Conservation (phyloP, 2,113 vertebrate genomes). For the Upupa epops region DNA sequence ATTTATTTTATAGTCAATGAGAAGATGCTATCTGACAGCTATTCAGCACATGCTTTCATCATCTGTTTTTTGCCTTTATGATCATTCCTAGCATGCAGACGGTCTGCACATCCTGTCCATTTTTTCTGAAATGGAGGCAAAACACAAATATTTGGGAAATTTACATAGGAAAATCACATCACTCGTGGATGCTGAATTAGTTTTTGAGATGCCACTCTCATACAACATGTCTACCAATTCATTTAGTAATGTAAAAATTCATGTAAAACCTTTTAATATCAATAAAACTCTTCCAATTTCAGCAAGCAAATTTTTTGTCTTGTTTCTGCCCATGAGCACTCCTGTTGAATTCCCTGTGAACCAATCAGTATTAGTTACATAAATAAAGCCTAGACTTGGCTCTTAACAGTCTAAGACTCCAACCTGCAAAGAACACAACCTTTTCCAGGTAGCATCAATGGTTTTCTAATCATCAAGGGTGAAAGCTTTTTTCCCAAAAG, state of each 20-base stretch:
- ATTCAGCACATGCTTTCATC: background rate
- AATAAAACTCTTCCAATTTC: background rate
- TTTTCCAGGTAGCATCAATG: background rate
- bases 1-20: background rate
- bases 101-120: background rate
- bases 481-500: background rate
- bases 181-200: background rate
- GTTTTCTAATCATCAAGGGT: background rate
- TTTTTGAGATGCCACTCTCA: background rate
- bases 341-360: background rate
- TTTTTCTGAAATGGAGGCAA: background rate
- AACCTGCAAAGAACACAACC: background rate
- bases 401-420: background rate
- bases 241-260: background rate
- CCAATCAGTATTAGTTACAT: background rate
- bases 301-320: background rate
- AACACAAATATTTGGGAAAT: background rate
- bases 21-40: background rate
- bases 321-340: background rate
- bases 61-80: background rate
- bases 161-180: background rate
- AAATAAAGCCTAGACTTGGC: background rate
- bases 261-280: background rate
- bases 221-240: background rate
- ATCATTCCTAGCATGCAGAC: background rate